Evolutionary conservation across 2,888 invertebrate genomes (phyloP).

Genomic region (Scaptomyza flava): DNA sequence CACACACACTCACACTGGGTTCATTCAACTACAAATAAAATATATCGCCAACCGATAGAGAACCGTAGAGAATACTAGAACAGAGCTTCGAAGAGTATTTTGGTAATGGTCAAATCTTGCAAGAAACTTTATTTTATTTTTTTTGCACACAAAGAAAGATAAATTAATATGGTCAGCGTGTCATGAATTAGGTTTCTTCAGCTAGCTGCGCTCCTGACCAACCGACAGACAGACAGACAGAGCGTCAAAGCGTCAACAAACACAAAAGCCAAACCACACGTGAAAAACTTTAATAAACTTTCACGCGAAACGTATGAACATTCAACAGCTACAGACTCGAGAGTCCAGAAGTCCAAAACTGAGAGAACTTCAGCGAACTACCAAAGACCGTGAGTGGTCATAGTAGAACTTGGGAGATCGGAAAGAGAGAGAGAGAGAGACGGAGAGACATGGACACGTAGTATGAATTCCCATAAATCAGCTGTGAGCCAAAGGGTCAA

Average conservation of each 20-base stretch:
- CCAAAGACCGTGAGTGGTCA: slow-evolving; percentile 34
- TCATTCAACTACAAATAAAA: slow-evolving; percentile 66
- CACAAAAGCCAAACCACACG: slow-evolving; percentile 41
- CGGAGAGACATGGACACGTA: slow-evolving; percentile 62
- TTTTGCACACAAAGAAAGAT: slow-evolving; percentile 76
- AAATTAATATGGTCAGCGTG: slow-evolving; percentile 81
- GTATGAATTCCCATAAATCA: slow-evolving; percentile 79
- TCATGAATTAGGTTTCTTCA: slow-evolving; percentile 76
- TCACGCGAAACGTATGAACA: slow-evolving; percentile 79
- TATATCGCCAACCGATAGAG: slow-evolving; percentile 42
- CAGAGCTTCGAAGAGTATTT: slow-evolving; percentile 13
- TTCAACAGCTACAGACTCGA: slow-evolving; percentile 65
- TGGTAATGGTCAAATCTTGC: slow-evolving; percentile 77
- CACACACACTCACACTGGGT: slow-evolving; percentile 50
- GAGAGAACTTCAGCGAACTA: slow-evolving; percentile 13
- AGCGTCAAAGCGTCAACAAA: slow-evolving; percentile 48
- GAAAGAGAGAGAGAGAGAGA: neutral
- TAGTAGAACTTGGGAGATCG: slow-evolving; percentile 6
- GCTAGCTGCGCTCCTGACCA: slow-evolving; percentile 36
- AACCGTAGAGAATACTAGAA: neutral
- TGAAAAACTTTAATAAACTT: slow-evolving; percentile 67
- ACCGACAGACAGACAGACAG: slow-evolving; percentile 1
- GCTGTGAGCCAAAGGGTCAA: slow-evolving; percentile 80
- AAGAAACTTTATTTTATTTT: slow-evolving; percentile 46
- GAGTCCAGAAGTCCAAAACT: slow-evolving; percentile 34